Conservation (phyloP, 1,140 invertebrate species). For the Eumeta japonica region DNA sequence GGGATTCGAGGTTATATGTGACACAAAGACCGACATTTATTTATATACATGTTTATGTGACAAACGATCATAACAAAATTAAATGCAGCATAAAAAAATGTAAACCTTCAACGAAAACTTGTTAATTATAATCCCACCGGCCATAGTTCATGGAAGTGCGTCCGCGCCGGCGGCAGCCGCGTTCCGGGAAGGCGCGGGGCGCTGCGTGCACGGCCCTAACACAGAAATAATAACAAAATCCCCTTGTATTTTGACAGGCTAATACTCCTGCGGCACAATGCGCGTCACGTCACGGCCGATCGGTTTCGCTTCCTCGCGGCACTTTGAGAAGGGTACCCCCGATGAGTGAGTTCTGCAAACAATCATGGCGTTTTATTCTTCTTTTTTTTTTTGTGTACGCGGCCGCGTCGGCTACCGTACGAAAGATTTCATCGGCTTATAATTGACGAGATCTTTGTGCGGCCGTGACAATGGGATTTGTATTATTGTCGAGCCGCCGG, state of each 20-base stretch:
- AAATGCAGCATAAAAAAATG: too few relatives aligned
- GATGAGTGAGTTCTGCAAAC: slow-evolving; percentile 52
- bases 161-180: too few relatives aligned
- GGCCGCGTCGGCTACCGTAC: slow-evolving; percentile 41
- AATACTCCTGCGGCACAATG: slow-evolving; percentile 51
- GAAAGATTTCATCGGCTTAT: slow-evolving; percentile 49
- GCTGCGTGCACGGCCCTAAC: slow-evolving; percentile 53
- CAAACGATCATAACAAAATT: too few relatives aligned
- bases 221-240: slow-evolving; percentile 57
- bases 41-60: too few relatives aligned
- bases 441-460: slow-evolving; percentile 56
- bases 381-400: slow-evolving; percentile 35
- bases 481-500: slow-evolving; percentile 28
- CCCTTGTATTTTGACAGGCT: slow-evolving; percentile 55
- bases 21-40: too few relatives aligned
- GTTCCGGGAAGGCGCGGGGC: slow-evolving; percentile 40
- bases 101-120: too few relatives aligned
- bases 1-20: too few relatives aligned
- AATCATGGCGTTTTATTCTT: too few relatives aligned
- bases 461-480: slow-evolving; percentile 40
- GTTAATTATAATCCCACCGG: too few relatives aligned
- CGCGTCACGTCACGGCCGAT: slow-evolving; percentile 49
- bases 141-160: too few relatives aligned
- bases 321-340: slow-evolving; percentile 43
- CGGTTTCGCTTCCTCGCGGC: slow-evolving; percentile 44